Percentiles rank a stretch among this genome's conserved stretches.
These are phyloP conservation scores for Sebastes vulpes DNA, from an alignment of 2,797 vertebrate species.

Conservation along the genomic window DNA sequence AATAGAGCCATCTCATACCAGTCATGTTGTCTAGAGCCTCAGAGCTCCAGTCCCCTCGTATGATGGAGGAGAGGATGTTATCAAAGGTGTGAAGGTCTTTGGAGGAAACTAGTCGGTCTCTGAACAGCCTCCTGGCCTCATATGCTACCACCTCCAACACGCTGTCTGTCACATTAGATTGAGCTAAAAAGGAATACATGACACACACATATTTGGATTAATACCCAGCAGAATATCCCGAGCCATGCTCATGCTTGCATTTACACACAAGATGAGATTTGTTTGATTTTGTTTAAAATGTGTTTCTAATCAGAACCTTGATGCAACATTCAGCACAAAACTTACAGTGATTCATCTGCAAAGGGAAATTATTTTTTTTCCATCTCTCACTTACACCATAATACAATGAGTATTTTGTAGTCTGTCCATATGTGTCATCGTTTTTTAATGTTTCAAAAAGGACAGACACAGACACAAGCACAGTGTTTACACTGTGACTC, in stretches of 20 bases:
- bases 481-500: conserved; percentile 8
- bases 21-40: conserved; percentile 91
- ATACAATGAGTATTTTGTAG: background rate
- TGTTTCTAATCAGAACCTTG: background rate
- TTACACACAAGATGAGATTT: background rate
- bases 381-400: background rate
- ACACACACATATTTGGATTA: background rate
- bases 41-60: conserved; percentile 93
- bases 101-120: conserved; percentile 92
- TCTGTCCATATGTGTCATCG: background rate
- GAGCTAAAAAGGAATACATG: conserved; percentile 58
- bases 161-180: conserved; percentile 86
- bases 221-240: background rate
- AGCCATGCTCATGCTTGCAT: background rate
- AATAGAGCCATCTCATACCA: conserved; percentile 82
- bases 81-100: conserved; percentile 93
- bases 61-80: conserved; percentile 91
- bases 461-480: background rate
- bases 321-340: background rate
- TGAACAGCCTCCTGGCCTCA: conserved; percentile 93
- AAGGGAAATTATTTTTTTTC: background rate
- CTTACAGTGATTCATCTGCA: background rate
- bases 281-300: background rate
- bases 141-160: conserved; percentile 93
- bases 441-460: background rate